Percentiles rank a stretch among this genome's conserved stretches.
Conservation (phyloP, 2,888 invertebrate genomes). For the Andrena dorsata region DNA sequence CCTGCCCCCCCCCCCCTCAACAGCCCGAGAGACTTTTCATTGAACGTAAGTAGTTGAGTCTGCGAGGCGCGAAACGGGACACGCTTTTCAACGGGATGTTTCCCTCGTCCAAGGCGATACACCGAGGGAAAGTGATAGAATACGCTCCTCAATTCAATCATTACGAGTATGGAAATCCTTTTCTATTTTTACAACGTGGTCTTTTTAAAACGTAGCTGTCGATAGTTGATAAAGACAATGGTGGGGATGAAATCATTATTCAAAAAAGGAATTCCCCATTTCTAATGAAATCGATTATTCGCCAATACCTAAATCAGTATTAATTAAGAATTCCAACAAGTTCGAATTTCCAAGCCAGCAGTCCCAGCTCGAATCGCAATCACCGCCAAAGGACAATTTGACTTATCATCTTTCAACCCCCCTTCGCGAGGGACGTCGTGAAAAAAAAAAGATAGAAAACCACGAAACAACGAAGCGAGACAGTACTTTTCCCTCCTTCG, state of each 20-base stretch:
- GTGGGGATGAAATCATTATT: background rate
- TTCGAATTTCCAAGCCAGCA: conserved; percentile 41
- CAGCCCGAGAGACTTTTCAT: conserved; percentile 10
- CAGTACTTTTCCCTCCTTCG: conserved; percentile 64
- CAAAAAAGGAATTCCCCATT: background rate
- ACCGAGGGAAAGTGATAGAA: background rate
- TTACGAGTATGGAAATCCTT: background rate
- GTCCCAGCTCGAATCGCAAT: conserved; percentile 29
- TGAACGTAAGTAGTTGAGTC: conserved; percentile 2
- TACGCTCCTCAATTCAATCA: background rate
- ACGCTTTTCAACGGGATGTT: background rate
- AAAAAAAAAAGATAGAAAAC: conserved; percentile 62
- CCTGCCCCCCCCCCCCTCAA: background rate
- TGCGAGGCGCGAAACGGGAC: conserved; percentile 10
- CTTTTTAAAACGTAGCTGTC: background rate
- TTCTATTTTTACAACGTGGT: background rate
- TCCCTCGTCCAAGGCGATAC: background rate
- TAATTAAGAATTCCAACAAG: no score
- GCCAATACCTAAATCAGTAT: no score
- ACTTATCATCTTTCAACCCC: conserved; percentile 50
- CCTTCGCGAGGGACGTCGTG: background rate
- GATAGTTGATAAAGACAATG: background rate
- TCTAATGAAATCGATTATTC: no score
- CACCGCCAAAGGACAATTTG: conserved; percentile 42
- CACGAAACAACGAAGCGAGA: conserved; percentile 67